Conservation (phyloP, 2,797 vertebrate genomes). For the Rhadinocentrus ornatus region DNA sequence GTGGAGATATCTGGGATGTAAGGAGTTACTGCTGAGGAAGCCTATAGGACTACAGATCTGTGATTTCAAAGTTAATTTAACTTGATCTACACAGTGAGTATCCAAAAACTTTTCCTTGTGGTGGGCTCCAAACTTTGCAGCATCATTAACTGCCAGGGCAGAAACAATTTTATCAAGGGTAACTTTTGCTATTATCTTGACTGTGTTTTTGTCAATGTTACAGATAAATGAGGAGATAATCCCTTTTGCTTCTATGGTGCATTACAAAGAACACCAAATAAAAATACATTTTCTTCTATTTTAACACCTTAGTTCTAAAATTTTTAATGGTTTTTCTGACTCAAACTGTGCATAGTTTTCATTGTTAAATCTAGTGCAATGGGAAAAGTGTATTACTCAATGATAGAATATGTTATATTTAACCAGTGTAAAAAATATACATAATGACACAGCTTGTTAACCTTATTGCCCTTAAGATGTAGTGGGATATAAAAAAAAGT, state of each 20-base stretch:
- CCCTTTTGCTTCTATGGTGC: constrained; percentile 24
- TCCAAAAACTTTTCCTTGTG: constrained; percentile 63
- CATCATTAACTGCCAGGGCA: constrained; percentile 72
- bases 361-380: neutral
- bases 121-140: constrained; percentile 68
- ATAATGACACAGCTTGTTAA: neutral
- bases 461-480: neutral
- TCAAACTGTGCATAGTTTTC: constrained; percentile 8
- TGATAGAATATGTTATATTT: constrained; percentile 3
- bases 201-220: constrained; percentile 63
- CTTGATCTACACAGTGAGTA: constrained; percentile 52
- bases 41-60: constrained; percentile 49
- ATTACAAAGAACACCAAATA: constrained; percentile 24
- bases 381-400: no score
- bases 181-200: constrained; percentile 75
- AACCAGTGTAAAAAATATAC: neutral
- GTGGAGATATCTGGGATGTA: constrained; percentile 43
- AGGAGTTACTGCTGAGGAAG: constrained; percentile 38
- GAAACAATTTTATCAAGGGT: constrained; percentile 76
- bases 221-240: constrained; percentile 50
- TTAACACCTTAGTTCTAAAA: constrained; percentile 20
- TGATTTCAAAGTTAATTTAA: constrained; percentile 68
- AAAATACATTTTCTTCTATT: no score
- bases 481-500: constrained; percentile 13
- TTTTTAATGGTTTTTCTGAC: constrained; percentile 10